phyloP scores from a whole-genome alignment of 1,140 invertebrate genomes.

The Drosophila simulans region DNA sequence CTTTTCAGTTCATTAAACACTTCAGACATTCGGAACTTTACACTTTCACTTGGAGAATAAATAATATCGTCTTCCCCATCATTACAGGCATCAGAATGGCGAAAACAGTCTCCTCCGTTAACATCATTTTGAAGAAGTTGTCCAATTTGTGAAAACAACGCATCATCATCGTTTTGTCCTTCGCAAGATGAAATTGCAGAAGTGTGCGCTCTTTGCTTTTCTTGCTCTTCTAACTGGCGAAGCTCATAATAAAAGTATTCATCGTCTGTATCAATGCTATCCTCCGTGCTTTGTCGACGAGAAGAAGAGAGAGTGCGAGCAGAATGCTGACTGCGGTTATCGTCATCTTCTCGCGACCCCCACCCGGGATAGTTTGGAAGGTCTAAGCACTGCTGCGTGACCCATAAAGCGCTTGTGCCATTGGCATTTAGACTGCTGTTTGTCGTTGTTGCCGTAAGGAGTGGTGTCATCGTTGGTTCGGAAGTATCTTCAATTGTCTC shows the following conservation, averaged over 20 bases:
- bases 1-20: constrained; percentile 90
- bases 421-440: not conserved
- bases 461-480: not conserved
- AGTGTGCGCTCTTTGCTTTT: constrained; percentile 88
- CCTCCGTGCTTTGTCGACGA: constrained; percentile 94
- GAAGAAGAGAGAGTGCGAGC: constrained; percentile 94
- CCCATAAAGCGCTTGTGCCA: constrained; percentile 2
- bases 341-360: constrained; percentile 89
- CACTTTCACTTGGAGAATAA: constrained; percentile 88
- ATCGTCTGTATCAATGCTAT: constrained; percentile 96
- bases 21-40: constrained; percentile 91
- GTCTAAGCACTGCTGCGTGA: constrained; percentile 88
- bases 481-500: not conserved
- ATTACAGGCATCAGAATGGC: not conserved
- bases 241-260: constrained; percentile 97
- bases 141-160: constrained; percentile 72
- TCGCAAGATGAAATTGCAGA: constrained; percentile 78
- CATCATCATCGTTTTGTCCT: constrained; percentile 83
- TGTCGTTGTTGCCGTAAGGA: not conserved
- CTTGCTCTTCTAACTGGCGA: constrained; percentile 93
- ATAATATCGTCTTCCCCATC: not conserved
- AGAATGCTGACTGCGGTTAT: constrained; percentile 93
- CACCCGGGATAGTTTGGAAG: constrained; percentile 87
- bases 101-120: constrained; percentile 8
- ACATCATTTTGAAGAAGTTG: constrained; percentile 38